Evolutionary conservation across 2,888 invertebrate species (phyloP).

Genomic region (Lepas anatifera): DNA sequence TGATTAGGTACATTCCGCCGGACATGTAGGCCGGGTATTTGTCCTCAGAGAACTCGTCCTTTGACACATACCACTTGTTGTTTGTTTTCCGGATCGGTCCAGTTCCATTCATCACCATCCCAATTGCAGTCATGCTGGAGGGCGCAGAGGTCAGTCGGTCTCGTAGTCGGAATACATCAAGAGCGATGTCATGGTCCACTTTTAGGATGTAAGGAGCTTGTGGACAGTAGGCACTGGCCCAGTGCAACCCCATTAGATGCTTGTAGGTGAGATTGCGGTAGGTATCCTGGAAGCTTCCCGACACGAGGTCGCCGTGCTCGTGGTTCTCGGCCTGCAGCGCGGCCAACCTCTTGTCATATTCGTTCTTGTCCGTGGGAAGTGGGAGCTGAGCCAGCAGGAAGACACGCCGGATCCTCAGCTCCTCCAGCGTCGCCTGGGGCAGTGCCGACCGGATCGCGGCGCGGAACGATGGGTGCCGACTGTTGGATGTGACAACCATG

Average conservation of each 20-base stretch:
- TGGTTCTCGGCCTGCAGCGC: slow-evolving; percentile 14
- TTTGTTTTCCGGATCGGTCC: not conserved
- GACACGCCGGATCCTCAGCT: slow-evolving; percentile 17
- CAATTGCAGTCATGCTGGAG: not conserved
- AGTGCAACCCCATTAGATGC: slow-evolving; percentile 27
- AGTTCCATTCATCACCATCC: not conserved
- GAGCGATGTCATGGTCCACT: slow-evolving; percentile 67
- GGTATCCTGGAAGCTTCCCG: slow-evolving; percentile 26
- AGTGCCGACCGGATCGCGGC: slow-evolving; percentile 15
- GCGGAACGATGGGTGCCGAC: slow-evolving; percentile 10
- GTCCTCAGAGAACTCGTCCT: slow-evolving; percentile 46
- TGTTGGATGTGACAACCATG: slow-evolving; percentile 18
- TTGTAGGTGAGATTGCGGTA: slow-evolving; percentile 28
- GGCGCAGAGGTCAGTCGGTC: slow-evolving; percentile 16
- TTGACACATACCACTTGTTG: slow-evolving; percentile 69
- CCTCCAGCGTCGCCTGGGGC: slow-evolving; percentile 14
- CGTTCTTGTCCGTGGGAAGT: not conserved
- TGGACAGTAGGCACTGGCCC: slow-evolving; percentile 25
- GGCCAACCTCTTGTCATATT: not conserved
- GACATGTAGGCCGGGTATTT: slow-evolving; percentile 63
- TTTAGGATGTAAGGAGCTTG: slow-evolving; percentile 48
- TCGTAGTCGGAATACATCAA: slow-evolving; percentile 49
- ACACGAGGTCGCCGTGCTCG: slow-evolving; percentile 25
- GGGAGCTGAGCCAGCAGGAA: slow-evolving; percentile 17
- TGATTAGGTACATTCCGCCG: slow-evolving; percentile 72